Base-by-base conservation (phyloP, 2,113 vertebrate genomes). In the Megaceryle maxima region DNA sequence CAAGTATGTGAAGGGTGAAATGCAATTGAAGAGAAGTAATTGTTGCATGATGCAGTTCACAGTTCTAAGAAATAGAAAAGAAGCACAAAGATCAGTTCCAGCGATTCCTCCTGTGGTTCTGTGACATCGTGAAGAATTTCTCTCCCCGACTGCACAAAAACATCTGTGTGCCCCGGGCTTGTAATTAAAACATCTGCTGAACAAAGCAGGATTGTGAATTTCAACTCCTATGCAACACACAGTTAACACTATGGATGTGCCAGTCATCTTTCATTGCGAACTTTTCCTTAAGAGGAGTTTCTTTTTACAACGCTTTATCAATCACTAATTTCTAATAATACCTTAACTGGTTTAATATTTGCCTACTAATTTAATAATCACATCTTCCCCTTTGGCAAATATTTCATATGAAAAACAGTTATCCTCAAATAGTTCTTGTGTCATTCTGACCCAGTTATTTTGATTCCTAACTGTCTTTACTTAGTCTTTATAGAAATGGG, bases 101-200 rank as follows among this genome's bases (percentile, higher is more conserved):
- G 39, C 8, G 51, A 53, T 83, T 64, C 41, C 35, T 92, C 69
- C n/a, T 81, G 56, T 1, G 1, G 22, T 81, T 92, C 51, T 64
- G 31, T 80, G 72, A 70, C 35, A 46, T 85, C 4, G 9, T 39
- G n/a, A 43, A 92, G 22, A 55, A 53, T 83, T 90, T 91, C 87
- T 67, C 75, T 86, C 85, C 55, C 72, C 43, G 76, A 46, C 43
- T 86, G 74, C 48, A 68, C 68, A 78, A 86, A 88, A 83, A 81
- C 46, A 93, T 72, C 76, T 81, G 46, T 2, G 2, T 63, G 64
- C 48, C 48, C 29, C 29, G 59, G 83, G 43, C 76, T 64, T 93
- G 76, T 90, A 94, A 96, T 80, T 92, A 86, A 95, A 96, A 90
- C 72, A 96, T 81, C 73, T 93, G 86, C 83, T 92, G 44, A 94